Conservation (phyloP, 2,888 invertebrate species). For the Gortyna flavago region DNA sequence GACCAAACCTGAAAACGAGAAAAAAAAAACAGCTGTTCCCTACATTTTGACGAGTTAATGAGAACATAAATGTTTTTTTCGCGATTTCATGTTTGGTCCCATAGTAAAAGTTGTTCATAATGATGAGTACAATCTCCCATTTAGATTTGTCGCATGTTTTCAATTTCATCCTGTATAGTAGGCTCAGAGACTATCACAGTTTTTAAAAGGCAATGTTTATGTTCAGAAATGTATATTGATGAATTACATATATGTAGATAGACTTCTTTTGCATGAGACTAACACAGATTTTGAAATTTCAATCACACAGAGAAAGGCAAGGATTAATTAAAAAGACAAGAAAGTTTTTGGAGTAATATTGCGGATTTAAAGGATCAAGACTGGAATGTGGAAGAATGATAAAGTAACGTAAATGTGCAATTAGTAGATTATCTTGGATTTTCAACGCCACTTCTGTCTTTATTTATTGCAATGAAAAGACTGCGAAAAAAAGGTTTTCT, state of each 20-base stretch:
- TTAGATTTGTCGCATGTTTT: too few relatives aligned
- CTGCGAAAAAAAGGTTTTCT: not conserved
- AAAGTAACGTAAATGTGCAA: slow-evolving; percentile 2
- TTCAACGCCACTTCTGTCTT: not conserved
- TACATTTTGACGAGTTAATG: too few relatives aligned
- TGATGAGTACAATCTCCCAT: too few relatives aligned
- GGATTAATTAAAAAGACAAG: not conserved
- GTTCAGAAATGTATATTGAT: not conserved
- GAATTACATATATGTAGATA: not conserved
- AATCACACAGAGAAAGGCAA: not conserved
- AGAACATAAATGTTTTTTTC: too few relatives aligned
- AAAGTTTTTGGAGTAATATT: not conserved
- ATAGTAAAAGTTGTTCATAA: too few relatives aligned
- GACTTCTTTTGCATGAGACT: not conserved
- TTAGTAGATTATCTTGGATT: slow-evolving; percentile 8
- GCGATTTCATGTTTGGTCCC: too few relatives aligned
- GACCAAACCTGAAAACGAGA: too few relatives aligned
- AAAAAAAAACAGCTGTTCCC: too few relatives aligned
- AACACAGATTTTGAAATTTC: not conserved
- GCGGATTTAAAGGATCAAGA: slow-evolving; percentile 2
- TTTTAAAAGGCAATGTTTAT: not conserved
- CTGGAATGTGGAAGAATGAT: slow-evolving; percentile 3
- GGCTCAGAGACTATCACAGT: not conserved
- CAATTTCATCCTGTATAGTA: too few relatives aligned
- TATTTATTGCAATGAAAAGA: slow-evolving; percentile 9